Evolutionary conservation across 1,140 invertebrate genomes (phyloP).

Genomic region (Semibalanus balanoides): DNA sequence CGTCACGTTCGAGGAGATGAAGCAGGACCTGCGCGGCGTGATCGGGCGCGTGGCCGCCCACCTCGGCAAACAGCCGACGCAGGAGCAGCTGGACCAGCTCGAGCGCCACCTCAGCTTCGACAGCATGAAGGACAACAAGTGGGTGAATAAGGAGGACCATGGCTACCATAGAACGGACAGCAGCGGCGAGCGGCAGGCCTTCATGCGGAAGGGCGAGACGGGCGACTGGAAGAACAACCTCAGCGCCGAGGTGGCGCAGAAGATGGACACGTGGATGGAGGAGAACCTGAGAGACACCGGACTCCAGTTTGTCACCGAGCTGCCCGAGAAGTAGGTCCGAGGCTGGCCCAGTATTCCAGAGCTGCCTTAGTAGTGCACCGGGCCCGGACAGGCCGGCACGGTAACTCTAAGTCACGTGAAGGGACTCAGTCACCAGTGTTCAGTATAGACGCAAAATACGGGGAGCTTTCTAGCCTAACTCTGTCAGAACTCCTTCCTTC

Average conservation of each 20-base stretch:
- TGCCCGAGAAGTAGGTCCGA: neutral
- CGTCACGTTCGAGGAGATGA: constrained; percentile 14
- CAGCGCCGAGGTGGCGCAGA: constrained; percentile 28
- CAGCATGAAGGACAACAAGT: constrained; percentile 50
- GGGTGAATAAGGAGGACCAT: constrained; percentile 46
- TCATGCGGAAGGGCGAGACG: constrained; percentile 27
- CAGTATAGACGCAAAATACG: no score
- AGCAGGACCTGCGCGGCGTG: constrained; percentile 15
- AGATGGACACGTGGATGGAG: constrained; percentile 27
- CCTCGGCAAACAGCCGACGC: constrained; percentile 25
- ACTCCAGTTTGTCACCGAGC: neutral
- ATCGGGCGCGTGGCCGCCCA: constrained; percentile 26
- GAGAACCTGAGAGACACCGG: constrained; percentile 19
- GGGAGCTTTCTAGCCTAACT: no score
- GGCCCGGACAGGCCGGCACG: no score
- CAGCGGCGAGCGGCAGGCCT: constrained; percentile 6
- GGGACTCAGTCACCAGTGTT: no score
- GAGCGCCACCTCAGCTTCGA: constrained; percentile 34
- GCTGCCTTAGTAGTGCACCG: no score
- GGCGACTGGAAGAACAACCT: constrained; percentile 37
- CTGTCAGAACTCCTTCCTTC: no score
- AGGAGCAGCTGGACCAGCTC: constrained; percentile 24
- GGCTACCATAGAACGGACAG: constrained; percentile 23
- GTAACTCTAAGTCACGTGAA: no score
- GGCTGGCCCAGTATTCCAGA: no score